These are phyloP conservation scores for Wiebesia pumilae DNA, from an alignment of 1,140 invertebrate species.

Conservation along the genomic window DNA sequence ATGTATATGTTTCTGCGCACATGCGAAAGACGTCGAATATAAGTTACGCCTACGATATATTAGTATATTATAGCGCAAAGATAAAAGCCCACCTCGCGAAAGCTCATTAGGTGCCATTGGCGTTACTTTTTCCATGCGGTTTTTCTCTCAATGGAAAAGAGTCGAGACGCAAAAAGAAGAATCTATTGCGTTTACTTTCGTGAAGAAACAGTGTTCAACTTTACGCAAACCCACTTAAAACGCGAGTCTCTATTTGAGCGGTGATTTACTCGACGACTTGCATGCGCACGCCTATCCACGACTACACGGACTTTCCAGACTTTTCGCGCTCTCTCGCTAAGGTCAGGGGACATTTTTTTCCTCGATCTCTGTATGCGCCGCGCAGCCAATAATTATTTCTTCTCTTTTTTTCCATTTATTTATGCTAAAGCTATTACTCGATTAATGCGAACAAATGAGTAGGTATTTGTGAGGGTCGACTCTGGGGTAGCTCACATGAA, in stretches of 20 bases:
- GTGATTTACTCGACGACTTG: slow-evolving; percentile 36
- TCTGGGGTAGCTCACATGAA: too few relatives aligned
- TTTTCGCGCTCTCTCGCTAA: neutral
- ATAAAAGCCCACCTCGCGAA: slow-evolving; percentile 32
- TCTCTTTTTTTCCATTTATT: too few relatives aligned
- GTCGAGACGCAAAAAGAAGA: neutral
- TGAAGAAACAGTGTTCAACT: neutral
- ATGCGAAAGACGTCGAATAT: neutral
- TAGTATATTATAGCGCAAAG: neutral
- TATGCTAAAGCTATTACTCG: too few relatives aligned
- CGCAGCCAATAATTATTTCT: too few relatives aligned
- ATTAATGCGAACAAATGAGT: too few relatives aligned
- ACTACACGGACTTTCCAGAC: neutral
- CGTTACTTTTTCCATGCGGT: neutral
- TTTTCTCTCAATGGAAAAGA: too few relatives aligned
- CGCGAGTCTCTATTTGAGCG: neutral
- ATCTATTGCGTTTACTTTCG: neutral
- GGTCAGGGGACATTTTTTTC: too few relatives aligned
- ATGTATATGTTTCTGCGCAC: neutral
- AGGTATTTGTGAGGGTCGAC: too few relatives aligned
- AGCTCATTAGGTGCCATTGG: slow-evolving; percentile 7
- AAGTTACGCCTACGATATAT: slow-evolving; percentile 13
- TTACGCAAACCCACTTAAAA: neutral
- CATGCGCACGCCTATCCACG: neutral
- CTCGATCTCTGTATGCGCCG: too few relatives aligned